A percentile compares a stretch with the other conserved stretches of the same genome.
Conservation (phyloP, 2,888 invertebrate genomes). For the Eristalis tenax region DNA sequence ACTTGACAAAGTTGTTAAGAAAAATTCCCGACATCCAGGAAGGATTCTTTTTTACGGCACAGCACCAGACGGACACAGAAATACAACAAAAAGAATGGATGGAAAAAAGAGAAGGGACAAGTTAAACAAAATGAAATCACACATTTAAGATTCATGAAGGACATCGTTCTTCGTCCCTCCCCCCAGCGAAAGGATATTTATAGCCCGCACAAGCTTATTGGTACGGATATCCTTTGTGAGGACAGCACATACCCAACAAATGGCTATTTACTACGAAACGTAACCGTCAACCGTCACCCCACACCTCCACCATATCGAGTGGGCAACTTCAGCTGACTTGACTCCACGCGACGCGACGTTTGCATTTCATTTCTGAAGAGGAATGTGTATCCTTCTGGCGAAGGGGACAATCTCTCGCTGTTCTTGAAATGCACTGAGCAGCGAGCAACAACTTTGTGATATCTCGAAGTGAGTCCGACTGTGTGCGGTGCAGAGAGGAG, state of each 20-base stretch:
- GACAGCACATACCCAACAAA: conserved; percentile 51
- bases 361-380: conserved; percentile 40
- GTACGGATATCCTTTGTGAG: conserved; percentile 41
- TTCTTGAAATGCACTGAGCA: conserved; percentile 32
- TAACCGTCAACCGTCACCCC: conserved; percentile 16
- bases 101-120: background rate
- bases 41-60: background rate
- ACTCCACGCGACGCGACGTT: conserved; percentile 30
- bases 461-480: background rate
- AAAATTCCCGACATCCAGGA: conserved; percentile 7
- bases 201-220: conserved; percentile 58
- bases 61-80: background rate
- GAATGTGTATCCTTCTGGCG: conserved; percentile 7
- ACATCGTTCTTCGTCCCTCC: conserved; percentile 56
- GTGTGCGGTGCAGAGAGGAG: background rate
- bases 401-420: background rate
- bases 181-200: conserved; percentile 59
- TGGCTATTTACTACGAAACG: conserved; percentile 55
- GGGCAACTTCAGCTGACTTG: background rate
- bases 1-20: conserved; percentile 31
- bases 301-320: too few species aligned
- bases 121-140: conserved; percentile 52
- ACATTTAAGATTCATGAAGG: conserved; percentile 69
- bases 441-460: conserved; percentile 43
- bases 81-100: background rate